Conservation (phyloP, 2,113 vertebrate genomes). For the Thalassarche chlororhynchos region DNA sequence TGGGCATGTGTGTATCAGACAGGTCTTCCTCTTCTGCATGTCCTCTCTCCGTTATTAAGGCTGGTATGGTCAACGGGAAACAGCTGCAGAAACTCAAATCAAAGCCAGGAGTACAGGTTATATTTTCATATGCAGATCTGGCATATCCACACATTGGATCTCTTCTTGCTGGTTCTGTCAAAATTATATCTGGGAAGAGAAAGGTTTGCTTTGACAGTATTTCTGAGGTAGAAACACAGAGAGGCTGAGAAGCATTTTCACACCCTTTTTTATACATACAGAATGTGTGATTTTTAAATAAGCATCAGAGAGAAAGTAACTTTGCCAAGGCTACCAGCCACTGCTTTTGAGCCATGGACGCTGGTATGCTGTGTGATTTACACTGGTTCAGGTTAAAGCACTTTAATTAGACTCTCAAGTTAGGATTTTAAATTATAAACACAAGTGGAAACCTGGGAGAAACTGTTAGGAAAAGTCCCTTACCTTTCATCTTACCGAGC, state of each 20-base stretch:
- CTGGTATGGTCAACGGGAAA: neutral
- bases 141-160: neutral
- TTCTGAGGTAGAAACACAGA: constrained; percentile 3
- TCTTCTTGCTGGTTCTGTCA: neutral
- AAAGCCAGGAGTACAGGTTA: neutral
- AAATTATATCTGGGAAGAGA: neutral
- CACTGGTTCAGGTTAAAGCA: neutral
- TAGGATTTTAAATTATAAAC: neutral
- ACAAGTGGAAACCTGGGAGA: neutral
- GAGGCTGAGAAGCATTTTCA: neutral
- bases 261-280: neutral
- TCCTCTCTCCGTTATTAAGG: neutral
- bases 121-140: neutral
- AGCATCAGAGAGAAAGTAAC: neutral
- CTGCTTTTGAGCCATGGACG: neutral
- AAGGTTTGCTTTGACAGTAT: constrained; percentile 17
- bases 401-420: neutral
- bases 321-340: neutral
- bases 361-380: neutral
- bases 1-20: neutral
- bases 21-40: neutral
- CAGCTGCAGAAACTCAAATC: neutral
- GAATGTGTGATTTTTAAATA: constrained; percentile 24
- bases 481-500: neutral
- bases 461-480: neutral